Evolutionary conservation across 2,113 vertebrate genomes (phyloP).

Genomic region (Ciconia maguari): DNA sequence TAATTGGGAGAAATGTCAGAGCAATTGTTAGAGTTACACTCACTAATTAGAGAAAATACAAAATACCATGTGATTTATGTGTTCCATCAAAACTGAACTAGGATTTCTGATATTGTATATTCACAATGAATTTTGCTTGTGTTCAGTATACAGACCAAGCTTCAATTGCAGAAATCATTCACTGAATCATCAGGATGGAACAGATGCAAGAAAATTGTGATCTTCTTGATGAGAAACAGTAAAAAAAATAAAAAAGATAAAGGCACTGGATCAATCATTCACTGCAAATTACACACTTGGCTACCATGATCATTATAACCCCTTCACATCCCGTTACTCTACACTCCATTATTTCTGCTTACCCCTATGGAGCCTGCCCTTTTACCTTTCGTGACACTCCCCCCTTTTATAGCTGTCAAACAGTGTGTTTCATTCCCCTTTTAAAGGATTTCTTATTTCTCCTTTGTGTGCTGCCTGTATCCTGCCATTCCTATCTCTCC

Average conservation of each 20-base stretch:
- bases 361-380: conserved; percentile 8
- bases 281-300: conserved; percentile 23
- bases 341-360: conserved; percentile 21
- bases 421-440: conserved; percentile 23
- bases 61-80: conserved; percentile 46
- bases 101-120: conserved; percentile 24
- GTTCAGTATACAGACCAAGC: background rate
- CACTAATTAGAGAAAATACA: conserved; percentile 56
- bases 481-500: conserved; percentile 23
- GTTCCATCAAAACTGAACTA: conserved; percentile 21
- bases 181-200: conserved; percentile 36
- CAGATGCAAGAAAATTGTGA: conserved; percentile 50
- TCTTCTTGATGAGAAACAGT: conserved; percentile 23
- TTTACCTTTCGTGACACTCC: conserved; percentile 47
- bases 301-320: conserved; percentile 15
- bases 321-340: background rate
- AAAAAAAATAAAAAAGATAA: background rate
- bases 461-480: conserved; percentile 38
- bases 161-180: conserved; percentile 40
- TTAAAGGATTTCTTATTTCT: conserved; percentile 61
- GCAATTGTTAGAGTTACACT: conserved; percentile 31
- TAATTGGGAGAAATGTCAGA: conserved; percentile 48
- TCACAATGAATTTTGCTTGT: conserved; percentile 32
- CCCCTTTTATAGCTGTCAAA: conserved; percentile 49
- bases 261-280: conserved; percentile 37